Base-by-base conservation (phyloP, 2,888 invertebrate genomes). In the Stenodema calcarata region DNA sequence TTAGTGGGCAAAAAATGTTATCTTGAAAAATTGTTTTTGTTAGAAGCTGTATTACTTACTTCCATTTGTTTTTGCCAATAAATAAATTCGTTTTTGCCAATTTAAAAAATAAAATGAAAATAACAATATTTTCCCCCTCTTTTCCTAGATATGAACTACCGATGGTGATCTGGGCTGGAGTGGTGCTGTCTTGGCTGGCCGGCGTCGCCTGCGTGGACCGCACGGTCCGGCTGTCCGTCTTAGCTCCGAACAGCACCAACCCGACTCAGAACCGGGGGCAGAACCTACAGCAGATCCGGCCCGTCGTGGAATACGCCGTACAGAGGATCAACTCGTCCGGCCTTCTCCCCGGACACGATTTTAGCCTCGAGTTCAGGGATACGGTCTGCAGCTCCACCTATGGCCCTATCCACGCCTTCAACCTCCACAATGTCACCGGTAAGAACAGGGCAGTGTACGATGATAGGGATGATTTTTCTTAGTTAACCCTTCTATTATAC, bases 341-440 rank as follows among this genome's bases (percentile, higher is more conserved):
- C 0, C 92, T 94, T 16, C 91, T 95, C 35, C 94, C 94, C 0
- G 94, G 94, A n/a, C 95, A 95, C 93, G 93, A 92, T 86, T 94
- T 96, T 86, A 92, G 93, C 80, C 93, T 96, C 1, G 93, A 94
- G 87, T 93, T 94, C 89, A 92, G 95, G 88, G 95, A 96, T 90
- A 95, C 96, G 0, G 92, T 93, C 81, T 96, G 96, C 90, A 96
- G 96, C 35, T 96, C 96, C 2, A 94, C 94, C 0, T 93, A 93
- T 89, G 96, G 96, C 0, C 95, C 96, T 0, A 91, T 96, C 82
- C 95, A 95, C 9, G 95, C 96, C 30, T 95, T 96, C 90, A 95
- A 96, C 89, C 94, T 95, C 14, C 89, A 89, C 84, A 88, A 88
- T 41, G 54, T 82, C 16, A 88, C 89, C 91, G 94, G 95, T 94